Percentiles rank a stretch among this genome's conserved stretches.
Conservation (phyloP, 2,888 invertebrate genomes). For the Nemoura dubitans region DNA sequence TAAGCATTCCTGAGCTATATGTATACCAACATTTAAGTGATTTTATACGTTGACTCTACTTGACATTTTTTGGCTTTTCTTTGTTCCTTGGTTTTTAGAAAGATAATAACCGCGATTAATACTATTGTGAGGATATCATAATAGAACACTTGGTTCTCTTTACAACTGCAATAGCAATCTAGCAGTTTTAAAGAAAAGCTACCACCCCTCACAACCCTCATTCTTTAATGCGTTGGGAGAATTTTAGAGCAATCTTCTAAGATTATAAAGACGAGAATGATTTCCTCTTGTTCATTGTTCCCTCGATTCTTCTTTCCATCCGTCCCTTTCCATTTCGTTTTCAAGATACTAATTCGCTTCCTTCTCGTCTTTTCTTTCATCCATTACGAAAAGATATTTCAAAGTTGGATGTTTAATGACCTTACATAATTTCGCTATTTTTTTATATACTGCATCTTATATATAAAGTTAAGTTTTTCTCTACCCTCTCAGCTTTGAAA, state of each 20-base stretch:
- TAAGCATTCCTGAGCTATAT: slow-evolving; percentile 2
- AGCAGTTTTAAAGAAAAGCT: background rate
- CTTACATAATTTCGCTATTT: slow-evolving; percentile 45
- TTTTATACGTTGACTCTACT: background rate
- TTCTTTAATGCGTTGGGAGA: background rate
- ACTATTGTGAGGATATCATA: background rate
- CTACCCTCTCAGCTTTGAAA: slow-evolving; percentile 24
- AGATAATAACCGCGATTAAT: background rate
- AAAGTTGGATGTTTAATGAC: slow-evolving; percentile 47
- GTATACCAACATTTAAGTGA: background rate
- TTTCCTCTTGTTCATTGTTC: slow-evolving; percentile 43
- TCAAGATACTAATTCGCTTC: slow-evolving; percentile 37
- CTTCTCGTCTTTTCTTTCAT: slow-evolving; percentile 39
- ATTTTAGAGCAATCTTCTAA: slow-evolving; percentile 45
- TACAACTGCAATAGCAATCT: background rate
- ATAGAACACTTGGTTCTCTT: background rate
- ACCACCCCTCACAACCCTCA: background rate
- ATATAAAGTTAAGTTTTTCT: background rate
- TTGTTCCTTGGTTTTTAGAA: background rate
- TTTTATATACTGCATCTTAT: slow-evolving; percentile 19
- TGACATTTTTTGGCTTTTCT: background rate
- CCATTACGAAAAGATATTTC: slow-evolving; percentile 42
- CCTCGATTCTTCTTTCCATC: slow-evolving; percentile 28
- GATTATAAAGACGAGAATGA: slow-evolving; percentile 47
- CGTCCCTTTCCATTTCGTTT: slow-evolving; percentile 26